Evolutionary conservation across 2,113 vertebrate genomes (phyloP), one percentile per base, ranked within the genome.

Genomic region (Rhipidura dahli): DNA sequence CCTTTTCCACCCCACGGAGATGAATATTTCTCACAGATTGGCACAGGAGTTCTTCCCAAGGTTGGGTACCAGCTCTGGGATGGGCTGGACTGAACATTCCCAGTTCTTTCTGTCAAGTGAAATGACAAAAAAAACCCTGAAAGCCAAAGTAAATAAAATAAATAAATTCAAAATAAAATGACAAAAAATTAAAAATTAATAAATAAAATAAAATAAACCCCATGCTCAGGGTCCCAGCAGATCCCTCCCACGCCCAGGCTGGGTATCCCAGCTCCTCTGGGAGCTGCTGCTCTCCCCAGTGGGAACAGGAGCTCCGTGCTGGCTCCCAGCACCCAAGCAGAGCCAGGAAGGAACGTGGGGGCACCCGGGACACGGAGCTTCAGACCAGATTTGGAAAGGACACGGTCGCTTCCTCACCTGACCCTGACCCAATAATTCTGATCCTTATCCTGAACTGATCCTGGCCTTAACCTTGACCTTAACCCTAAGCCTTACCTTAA

Each of bases 361-460:
- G 42, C 7, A 8, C 21, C 45, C 0, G 0, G 60, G 90, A 42
- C 57, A 57, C 0, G 1, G 39, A 68, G 77, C 37, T n/a, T 33
- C 35, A 22, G 37, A 10, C 2, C 1, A 0, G 59, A 30, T 51
- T 40, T 63, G 47, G 70, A 13, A 61, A 57, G 47, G 33, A 33
- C 2, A 39, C 7, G 12, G 24, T 20, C 6, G 7, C 65, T 30
- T 21, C 42, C 9, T 40, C 37, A 33, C 30, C 7, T 45, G 28
- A 50, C 26, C 35, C 42, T 40, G 30, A 26, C 33, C 19, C 8
- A 30, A 4, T 7, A 21, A 80, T 30, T 37, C 44, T 54, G 27
- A 37, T 53, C 33, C 39, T 51, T 44, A 37, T 17, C 17, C 65
- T 51, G 23, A 15, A 22, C 30, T 14, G 15, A 42, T 19, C 18